Evolutionary conservation across 2,113 vertebrate species (phyloP), one percentile per base, ranked within the genome.

Genomic region (Etia nguti): DNA sequence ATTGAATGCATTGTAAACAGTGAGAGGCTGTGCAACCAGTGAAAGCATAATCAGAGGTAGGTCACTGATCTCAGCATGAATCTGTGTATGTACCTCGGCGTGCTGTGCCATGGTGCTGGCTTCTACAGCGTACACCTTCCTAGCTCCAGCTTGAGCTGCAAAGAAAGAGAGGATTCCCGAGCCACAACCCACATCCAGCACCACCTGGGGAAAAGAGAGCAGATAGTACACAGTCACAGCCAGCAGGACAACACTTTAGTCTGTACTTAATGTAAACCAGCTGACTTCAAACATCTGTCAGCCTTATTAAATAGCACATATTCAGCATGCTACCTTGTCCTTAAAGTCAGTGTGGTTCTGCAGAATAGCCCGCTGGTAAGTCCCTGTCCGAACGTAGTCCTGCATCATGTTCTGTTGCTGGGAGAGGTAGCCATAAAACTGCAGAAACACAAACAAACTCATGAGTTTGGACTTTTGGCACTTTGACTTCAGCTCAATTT

Each of bases 321-420:
- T n/a, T 55, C 26, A 77, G 16, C 9, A 73, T 6, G 8, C 79
- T 91, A 98, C 98, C 97, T 99, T 99, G 93, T 99, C 98, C 88
- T 99, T 99, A 94, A 99, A 99, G 96, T 99, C 98, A 0, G 95
- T 96, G 95, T 99, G 98, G 95, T 99, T 99, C 95, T 99, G 98
- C 48, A 99, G 96, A 91, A 99, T 99, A 0, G 98, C 98, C 0
- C 98, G 96, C 85, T 99, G 98, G 94, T 99, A 99, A 15, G 98
- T 99, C 87, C 98, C 98, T 16, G 98, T 99, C 87, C 98, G 96
- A 79, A 99, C 98, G 2, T 99, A 99, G 90, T 99, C 98, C 95
- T 99, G 98, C 98, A 99, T 99, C 98, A 99, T 99, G 95, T 99
- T 99, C 97, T 99, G 98, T 95, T 99, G 98, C 97, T 99, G 98